Evolutionary conservation across 1,140 invertebrate genomes (phyloP).

Genomic region (Wasmannia auropunctata): DNA sequence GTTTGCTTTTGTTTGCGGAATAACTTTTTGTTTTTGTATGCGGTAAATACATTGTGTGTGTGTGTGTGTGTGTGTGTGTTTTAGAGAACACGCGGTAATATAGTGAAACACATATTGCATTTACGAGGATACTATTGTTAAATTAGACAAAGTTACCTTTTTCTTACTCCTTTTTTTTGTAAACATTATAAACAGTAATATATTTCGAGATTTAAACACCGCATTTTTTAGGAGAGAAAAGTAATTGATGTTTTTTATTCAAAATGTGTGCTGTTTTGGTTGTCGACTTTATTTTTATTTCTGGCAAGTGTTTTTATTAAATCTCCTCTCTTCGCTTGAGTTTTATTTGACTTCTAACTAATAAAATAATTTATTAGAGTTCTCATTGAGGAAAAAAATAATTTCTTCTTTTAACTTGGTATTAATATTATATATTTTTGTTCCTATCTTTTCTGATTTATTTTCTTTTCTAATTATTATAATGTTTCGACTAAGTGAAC

Average conservation of each 20-base stretch:
- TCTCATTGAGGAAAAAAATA: not conserved
- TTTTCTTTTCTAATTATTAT: not conserved
- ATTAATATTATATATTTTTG: not conserved
- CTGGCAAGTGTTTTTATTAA: too few species aligned
- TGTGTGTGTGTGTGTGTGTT: not conserved
- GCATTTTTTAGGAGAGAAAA: not conserved
- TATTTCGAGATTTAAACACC: not conserved
- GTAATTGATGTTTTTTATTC: not conserved
- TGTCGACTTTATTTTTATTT: too few species aligned
- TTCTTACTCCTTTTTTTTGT: not conserved
- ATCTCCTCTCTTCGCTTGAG: too few species aligned
- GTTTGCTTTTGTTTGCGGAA: constrained; percentile 1
- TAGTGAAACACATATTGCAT: not conserved
- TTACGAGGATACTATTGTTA: not conserved
- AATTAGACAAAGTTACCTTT: not conserved
- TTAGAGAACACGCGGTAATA: not conserved
- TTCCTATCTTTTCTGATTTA: not conserved
- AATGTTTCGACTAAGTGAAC: not conserved
- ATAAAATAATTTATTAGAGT: not conserved
- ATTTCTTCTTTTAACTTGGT: not conserved
- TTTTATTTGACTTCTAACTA: not conserved
- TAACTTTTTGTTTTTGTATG: constrained; percentile 17
- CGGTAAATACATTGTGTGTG: not conserved
- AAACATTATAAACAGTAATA: not conserved
- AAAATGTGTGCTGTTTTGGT: not conserved